These are phyloP conservation scores for Hypotaenidia okinawae DNA, from an alignment of 2,797 vertebrate genomes.

Conservation along the genomic window DNA sequence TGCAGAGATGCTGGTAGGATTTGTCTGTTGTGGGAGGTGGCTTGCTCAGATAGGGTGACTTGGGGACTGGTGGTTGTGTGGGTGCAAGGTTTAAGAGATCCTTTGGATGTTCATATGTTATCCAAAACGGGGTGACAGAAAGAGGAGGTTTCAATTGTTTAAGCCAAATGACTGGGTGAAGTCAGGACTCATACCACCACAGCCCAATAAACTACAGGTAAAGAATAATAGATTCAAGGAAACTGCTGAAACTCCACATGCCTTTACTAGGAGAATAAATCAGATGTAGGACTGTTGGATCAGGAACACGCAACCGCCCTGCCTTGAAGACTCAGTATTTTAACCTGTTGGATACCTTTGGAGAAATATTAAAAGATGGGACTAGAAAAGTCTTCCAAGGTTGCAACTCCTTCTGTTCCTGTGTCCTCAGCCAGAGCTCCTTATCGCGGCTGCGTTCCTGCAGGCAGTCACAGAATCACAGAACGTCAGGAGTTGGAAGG, in stretches of 20 bases:
- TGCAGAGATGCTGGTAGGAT: neutral
- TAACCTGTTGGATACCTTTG: neutral
- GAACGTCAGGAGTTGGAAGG: too few species aligned
- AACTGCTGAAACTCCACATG: neutral
- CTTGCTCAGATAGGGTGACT: neutral
- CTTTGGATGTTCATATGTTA: neutral
- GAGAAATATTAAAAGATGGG: neutral
- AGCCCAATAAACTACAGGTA: neutral
- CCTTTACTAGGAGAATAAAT: neutral
- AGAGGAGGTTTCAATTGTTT: neutral
- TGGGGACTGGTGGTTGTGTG: fast-evolving
- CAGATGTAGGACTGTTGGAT: neutral
- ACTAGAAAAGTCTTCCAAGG: neutral
- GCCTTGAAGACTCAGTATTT: neutral
- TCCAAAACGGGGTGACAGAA: neutral
- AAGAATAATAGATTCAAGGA: neutral
- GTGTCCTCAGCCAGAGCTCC: neutral
- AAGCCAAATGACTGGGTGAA: neutral
- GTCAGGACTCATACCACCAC: neutral
- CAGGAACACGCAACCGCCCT: neutral
- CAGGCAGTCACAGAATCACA: neutral
- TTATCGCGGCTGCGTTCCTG: neutral
- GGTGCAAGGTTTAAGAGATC: neutral
- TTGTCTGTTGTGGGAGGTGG: neutral
- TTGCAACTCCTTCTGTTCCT: neutral